Evolutionary conservation across 2,888 invertebrate species (phyloP).

Genomic region (Ganaspis brasiliensis): DNA sequence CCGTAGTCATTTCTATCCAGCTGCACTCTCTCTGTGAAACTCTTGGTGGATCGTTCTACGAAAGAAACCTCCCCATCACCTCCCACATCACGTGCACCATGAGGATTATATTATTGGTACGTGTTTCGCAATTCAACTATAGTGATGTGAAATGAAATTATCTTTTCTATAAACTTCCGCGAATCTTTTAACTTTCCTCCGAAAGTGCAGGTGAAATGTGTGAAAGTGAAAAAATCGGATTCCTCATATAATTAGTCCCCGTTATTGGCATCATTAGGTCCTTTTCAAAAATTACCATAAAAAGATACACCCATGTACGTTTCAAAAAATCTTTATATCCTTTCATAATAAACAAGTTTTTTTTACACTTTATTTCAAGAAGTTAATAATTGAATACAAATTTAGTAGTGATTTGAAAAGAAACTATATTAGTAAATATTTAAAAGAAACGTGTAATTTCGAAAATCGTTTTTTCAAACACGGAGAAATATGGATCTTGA

Average conservation of each 20-base stretch:
- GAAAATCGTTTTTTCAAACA: too few relatives aligned
- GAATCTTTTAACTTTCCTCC: neutral
- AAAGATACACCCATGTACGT: too few relatives aligned
- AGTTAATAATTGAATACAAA: too few relatives aligned
- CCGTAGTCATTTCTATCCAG: conserved; percentile 75
- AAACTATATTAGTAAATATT: too few relatives aligned
- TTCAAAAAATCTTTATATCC: too few relatives aligned
- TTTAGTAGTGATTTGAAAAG: too few relatives aligned
- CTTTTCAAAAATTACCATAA: neutral
- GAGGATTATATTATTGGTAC: conserved; percentile 79
- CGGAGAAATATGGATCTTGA: too few relatives aligned
- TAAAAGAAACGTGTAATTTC: too few relatives aligned
- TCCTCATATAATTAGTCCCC: neutral
- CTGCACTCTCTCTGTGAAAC: conserved; percentile 80
- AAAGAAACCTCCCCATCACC: conserved; percentile 50
- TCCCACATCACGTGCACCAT: conserved; percentile 69
- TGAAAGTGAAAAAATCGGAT: conserved; percentile 6
- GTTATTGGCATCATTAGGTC: too few relatives aligned
- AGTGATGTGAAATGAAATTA: conserved; percentile 43
- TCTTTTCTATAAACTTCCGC: neutral
- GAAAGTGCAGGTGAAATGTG: conserved; percentile 31
- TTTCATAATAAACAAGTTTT: too few relatives aligned
- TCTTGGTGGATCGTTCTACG: conserved; percentile 74
- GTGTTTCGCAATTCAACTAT: conserved; percentile 59
- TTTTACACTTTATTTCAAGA: too few relatives aligned